Conservation (phyloP, 2,797 vertebrate genomes). For the Kryptopterus vitreolus region DNA sequence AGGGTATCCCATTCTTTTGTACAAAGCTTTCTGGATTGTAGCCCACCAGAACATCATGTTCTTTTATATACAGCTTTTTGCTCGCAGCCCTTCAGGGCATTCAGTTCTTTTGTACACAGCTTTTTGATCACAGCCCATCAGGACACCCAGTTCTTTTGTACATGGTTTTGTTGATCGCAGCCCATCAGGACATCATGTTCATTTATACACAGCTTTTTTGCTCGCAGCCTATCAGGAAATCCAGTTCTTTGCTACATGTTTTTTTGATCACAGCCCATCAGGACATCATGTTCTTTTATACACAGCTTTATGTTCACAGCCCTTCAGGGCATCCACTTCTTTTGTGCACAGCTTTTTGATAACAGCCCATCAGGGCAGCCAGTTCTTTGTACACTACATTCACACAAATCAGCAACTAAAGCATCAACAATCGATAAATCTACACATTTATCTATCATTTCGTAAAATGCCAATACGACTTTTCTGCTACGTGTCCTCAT, state of each 20-base stretch:
- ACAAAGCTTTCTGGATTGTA: too few relatives aligned
- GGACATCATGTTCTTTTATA: too few relatives aligned
- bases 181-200: background rate
- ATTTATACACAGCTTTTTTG: too few relatives aligned
- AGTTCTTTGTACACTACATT: background rate
- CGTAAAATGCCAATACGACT: background rate
- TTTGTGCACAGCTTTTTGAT: too few relatives aligned
- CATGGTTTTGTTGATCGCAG: too few relatives aligned
- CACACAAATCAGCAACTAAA: background rate
- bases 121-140: background rate
- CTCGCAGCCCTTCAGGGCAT: background rate
- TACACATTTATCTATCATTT: background rate
- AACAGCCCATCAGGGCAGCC: background rate
- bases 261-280: background rate
- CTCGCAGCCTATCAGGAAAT: background rate
- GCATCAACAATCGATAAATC: background rate
- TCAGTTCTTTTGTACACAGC: too few relatives aligned
- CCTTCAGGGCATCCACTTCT: background rate
- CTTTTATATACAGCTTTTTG: too few relatives aligned
- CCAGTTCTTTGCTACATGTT: too few relatives aligned
- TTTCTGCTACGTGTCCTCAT: background rate
- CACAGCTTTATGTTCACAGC: too few relatives aligned
- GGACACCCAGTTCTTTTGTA: too few relatives aligned
- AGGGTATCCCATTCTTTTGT: too few relatives aligned
- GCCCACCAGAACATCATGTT: background rate